phyloP scores from a whole-genome alignment of 1,140 invertebrate genomes.

The Chrysomallon squamiferum region DNA sequence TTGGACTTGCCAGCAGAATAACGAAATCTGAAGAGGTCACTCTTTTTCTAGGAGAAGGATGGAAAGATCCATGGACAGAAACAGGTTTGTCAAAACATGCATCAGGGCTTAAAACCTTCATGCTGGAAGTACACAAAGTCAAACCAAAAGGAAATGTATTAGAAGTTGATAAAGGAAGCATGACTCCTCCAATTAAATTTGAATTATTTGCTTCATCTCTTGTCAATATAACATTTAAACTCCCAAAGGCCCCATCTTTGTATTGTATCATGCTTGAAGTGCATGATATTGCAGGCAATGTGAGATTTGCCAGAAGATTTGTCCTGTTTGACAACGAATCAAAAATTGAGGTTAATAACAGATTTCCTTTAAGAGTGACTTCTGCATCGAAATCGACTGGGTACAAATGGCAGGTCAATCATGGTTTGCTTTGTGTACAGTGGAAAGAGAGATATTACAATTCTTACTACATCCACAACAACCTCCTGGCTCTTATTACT shows the following conservation, averaged over 20 bases:
- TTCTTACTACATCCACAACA: background rate
- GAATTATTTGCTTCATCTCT: background rate
- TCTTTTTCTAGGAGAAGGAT: background rate
- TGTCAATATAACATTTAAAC: background rate
- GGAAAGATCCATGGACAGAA: background rate
- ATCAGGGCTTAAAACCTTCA: background rate
- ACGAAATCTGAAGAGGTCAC: background rate
- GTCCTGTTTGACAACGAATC: background rate
- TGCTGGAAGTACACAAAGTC: background rate
- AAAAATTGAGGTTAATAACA: background rate
- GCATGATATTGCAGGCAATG: background rate
- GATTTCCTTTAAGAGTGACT: background rate
- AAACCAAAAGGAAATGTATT: background rate
- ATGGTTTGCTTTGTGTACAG: background rate
- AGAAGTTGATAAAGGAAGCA: background rate
- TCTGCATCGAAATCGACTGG: background rate
- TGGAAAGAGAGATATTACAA: constrained; percentile 1
- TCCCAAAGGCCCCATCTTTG: background rate
- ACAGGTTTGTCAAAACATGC: background rate
- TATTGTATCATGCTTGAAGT: background rate
- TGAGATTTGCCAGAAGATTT: constrained; percentile 1
- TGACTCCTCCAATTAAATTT: background rate
- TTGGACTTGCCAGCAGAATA: background rate
- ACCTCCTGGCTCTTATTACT: background rate
- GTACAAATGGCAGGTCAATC: background rate